Base-by-base conservation (phyloP, 2,797 vertebrate genomes). In the Delichon dasypus region DNA sequence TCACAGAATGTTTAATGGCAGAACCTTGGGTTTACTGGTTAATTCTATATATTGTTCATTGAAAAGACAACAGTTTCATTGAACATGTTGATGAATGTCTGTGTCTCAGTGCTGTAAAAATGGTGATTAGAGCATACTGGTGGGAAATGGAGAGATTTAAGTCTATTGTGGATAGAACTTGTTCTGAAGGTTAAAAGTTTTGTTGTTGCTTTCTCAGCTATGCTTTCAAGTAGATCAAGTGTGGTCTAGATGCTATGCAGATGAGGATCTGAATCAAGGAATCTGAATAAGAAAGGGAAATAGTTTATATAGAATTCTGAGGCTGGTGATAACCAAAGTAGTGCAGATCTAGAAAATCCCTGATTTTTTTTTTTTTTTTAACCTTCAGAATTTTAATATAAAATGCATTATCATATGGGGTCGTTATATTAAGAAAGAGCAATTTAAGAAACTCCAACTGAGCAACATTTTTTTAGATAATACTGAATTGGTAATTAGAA, bases 11-110 rank as follows among this genome's bases (percentile, higher is more conserved):
- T 70, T 75, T 81, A 67, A 64, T 34, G 21, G 5, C 23, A 77
- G 32, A 86, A 58, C 11, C 15, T 68, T 81, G 29, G 26, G 62
- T 7, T 76, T 77, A 45, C 20, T 64, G 8, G 6, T 32, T 45
- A 44, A 18, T 12, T 50, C 17, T 64, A 9, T 54, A 16, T 27
- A 38, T 38, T 0, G 1, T 17, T 73, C 10, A 38, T 4, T 65
- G 44, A 38, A 85, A 85, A 36, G 15, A 61, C 45, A 91, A 26
- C 8, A 40, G 44, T 54, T 79, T 44, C 7, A 22, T 27, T 1
- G 13, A 62, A 57, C 16, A 3, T 72, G 9, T 13, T 73, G 34
- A 65, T 9, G 7, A 73, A 60, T 30, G 11, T 13, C 13, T 62
- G 7, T 62, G 27, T 25, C 30, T 50, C 17, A 54, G 18, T 22